Conservation (phyloP, 2,797 vertebrate species). For the Okamejei kenojei region DNA sequence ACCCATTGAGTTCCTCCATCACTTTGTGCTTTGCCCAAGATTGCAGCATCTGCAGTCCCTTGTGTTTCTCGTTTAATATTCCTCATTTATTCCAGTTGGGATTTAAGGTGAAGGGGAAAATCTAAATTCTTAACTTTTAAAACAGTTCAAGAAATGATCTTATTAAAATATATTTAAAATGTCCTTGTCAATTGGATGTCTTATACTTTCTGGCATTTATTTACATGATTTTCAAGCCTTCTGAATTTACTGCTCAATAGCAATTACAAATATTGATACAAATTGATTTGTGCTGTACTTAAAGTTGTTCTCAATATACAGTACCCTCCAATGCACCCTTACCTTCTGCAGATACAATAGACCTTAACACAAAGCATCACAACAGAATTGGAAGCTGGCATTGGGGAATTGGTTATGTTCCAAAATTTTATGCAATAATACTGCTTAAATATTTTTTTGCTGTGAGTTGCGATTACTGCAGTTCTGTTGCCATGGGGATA, state of each 20-base stretch:
- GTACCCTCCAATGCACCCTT: neutral
- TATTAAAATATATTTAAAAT: neutral
- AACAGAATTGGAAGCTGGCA: neutral
- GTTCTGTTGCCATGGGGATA: conserved; percentile 13
- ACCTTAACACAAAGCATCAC: neutral
- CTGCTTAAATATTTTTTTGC: conserved; percentile 19
- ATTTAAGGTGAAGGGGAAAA: neutral
- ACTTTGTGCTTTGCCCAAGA: too few relatives aligned
- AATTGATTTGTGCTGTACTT: neutral
- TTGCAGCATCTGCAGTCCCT: too few relatives aligned
- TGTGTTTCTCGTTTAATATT: neutral
- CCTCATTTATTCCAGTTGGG: neutral
- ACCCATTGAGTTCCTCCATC: too few relatives aligned
- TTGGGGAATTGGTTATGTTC: conserved; percentile 3
- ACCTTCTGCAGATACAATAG: neutral
- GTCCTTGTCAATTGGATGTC: neutral
- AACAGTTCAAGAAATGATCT: neutral
- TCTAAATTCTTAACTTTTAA: neutral
- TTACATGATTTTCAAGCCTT: neutral
- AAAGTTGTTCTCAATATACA: neutral
- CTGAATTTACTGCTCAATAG: neutral
- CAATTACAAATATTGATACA: neutral
- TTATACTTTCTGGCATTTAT: neutral
- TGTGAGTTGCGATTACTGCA: conserved; percentile 20
- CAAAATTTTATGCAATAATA: conserved; percentile 28